Conservation (phyloP, 2,113 vertebrate species). For the Alethe diademata region DNA sequence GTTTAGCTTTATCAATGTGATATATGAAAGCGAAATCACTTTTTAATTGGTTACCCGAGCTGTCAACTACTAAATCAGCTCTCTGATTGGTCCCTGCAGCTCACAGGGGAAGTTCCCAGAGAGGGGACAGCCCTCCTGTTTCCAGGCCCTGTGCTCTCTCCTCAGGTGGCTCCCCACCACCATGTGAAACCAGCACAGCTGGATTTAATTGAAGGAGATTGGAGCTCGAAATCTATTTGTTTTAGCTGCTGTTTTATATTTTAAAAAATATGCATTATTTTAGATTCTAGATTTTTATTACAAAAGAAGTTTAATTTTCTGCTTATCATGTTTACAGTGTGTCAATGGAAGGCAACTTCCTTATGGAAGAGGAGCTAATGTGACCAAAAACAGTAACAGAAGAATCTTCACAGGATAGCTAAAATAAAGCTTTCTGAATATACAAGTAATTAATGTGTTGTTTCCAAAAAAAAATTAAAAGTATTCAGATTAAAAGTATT, state of each 20-base stretch:
- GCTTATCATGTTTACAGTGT: not conserved
- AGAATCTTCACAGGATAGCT: not conserved
- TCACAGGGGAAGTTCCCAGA: too few species aligned
- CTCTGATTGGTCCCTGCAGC: too few species aligned
- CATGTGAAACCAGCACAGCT: not conserved
- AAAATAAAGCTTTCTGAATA: not conserved
- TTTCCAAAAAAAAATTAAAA: not conserved
- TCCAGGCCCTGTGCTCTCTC: too few species aligned
- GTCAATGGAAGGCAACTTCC: not conserved
- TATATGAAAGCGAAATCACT: too few species aligned
- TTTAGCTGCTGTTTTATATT: not conserved
- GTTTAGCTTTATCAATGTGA: too few species aligned
- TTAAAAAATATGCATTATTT: not conserved
- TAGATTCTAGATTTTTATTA: not conserved
- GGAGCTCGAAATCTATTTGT: not conserved
- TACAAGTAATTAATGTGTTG: not conserved
- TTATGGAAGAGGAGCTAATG: not conserved
- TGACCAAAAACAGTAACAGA: not conserved
- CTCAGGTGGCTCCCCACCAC: too few species aligned
- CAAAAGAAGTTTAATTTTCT: not conserved
- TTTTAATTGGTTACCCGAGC: too few species aligned
- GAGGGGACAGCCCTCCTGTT: too few species aligned
- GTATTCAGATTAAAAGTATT: not conserved
- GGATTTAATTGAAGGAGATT: not conserved
- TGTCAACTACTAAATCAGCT: too few species aligned